A percentile compares a stretch with the other conserved stretches of the same genome.
These are phyloP conservation scores for Myotis findleyi DNA, from an alignment of 2,797 vertebrate species.

Conservation along the genomic window DNA sequence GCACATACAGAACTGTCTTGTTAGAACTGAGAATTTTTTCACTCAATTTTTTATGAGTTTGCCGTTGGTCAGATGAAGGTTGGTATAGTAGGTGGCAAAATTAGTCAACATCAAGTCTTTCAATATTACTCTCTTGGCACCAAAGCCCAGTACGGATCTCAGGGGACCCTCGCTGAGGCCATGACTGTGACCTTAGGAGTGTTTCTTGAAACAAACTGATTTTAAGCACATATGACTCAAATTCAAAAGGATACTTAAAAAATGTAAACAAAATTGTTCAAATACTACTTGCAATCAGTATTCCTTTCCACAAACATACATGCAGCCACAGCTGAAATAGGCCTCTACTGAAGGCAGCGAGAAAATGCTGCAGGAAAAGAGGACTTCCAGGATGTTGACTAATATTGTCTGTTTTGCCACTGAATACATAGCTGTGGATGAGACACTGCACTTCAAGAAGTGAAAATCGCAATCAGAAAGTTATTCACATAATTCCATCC, in stretches of 20 bases:
- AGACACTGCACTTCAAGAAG: background rate
- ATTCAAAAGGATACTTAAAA: constrained; percentile 10
- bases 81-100: background rate
- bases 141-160: background rate
- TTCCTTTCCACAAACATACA: background rate
- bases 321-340: background rate
- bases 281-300: background rate
- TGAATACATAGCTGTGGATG: background rate
- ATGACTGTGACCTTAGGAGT: background rate
- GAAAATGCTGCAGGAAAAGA: background rate
- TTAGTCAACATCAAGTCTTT: background rate
- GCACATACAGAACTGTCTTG: background rate
- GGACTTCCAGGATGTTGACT: background rate
- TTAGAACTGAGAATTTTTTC: background rate
- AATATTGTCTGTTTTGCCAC: background rate
- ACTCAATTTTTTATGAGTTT: background rate
- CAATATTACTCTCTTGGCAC: background rate
- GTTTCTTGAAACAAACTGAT: constrained; percentile 23
- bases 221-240: background rate
- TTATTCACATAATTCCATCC: background rate
- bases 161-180: background rate
- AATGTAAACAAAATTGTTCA: constrained; percentile 18
- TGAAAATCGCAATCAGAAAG: background rate
- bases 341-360: background rate
- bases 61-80: background rate